Conservation (phyloP, 2,797 vertebrate species). For the Acestrorhynchus altus region DNA sequence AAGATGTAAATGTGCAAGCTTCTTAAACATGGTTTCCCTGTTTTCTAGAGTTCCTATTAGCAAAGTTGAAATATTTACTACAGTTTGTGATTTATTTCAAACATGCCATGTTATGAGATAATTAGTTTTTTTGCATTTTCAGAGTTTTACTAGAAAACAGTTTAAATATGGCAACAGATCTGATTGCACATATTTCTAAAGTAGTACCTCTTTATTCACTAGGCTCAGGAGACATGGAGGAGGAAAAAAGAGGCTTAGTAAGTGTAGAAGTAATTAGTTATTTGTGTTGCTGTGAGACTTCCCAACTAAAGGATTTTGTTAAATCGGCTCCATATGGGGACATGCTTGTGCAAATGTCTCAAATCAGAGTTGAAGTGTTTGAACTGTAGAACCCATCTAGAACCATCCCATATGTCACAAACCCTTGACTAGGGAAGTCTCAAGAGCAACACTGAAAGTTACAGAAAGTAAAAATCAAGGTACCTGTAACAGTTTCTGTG, state of each 20-base stretch:
- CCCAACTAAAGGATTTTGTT: constrained; percentile 62
- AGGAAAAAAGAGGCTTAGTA: constrained; percentile 46
- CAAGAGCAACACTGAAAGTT: constrained; percentile 12
- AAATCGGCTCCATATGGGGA: no score
- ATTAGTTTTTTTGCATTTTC: neutral
- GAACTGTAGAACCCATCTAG: no score
- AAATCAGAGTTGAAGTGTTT: neutral
- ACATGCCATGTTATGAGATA: neutral
- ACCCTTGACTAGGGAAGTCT: constrained; percentile 33
- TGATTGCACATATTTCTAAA: constrained; percentile 72
- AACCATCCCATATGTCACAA: neutral
- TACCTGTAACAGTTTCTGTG: constrained; percentile 94
- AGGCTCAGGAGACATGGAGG: neutral
- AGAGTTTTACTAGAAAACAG: constrained; percentile 65
- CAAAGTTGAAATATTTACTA: neutral
- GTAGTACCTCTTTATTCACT: neutral
- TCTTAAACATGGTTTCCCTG: neutral
- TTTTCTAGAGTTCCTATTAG: constrained; percentile 2
- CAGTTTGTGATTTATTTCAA: neutral
- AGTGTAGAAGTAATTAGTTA: constrained; percentile 7
- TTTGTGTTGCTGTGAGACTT: constrained; percentile 57
- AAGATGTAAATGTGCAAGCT: neutral
- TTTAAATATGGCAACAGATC: constrained; percentile 73
- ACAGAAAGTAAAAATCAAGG: constrained; percentile 47
- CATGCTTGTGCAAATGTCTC: no score